Evolutionary conservation across 1,140 invertebrate genomes (phyloP), one percentile per base, ranked within the genome.

Genomic region (Anastrepha ludens): DNA sequence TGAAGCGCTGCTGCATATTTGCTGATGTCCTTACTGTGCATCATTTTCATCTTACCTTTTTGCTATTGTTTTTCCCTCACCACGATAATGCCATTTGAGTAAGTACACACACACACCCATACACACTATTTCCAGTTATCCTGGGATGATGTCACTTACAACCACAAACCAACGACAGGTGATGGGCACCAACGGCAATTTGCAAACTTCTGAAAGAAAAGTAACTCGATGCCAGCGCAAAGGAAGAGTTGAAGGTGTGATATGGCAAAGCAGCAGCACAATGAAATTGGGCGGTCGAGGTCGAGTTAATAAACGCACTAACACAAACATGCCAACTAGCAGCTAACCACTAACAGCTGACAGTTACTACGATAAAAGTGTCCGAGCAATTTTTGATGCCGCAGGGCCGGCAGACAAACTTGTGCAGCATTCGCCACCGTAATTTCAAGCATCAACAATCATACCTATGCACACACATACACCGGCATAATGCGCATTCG

Each of bases 161-260:
- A 74, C 44, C 5, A n/a, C 15, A 65, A 70, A 70, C 39, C 60
- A 50, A 87, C 29, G 81, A 86, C 70, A 87, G 78, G 70, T 87
- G 86, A 88, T 85, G 74, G 64, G 85, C 70, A 29, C 86, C 85
- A 78, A 87, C 8, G 62, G 78, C 88, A 67, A 88, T 85, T 88
- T 86, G 55, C 62, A 64, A 87, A 86, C 7, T 81, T 81, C 41
- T 17, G 9, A 55, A 29, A 55, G 47, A 55, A 81, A 50, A 70
- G 86, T 70, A 60, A 50, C 50, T 20, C 7, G 60, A 87, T 17
- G 39, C 62, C 13, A n/a, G 60, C 11, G 17, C 17, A 5, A n/a
- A 55, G 55, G 47, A 6, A 64, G 4, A 41, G 9, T 50, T 74
- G 39, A 17, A 64, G 17, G 60, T 5, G 29, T 13, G 13, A 58